These are phyloP conservation scores for Falcaria lacertinaria DNA, from an alignment of 2,888 invertebrate species.

Conservation along the genomic window DNA sequence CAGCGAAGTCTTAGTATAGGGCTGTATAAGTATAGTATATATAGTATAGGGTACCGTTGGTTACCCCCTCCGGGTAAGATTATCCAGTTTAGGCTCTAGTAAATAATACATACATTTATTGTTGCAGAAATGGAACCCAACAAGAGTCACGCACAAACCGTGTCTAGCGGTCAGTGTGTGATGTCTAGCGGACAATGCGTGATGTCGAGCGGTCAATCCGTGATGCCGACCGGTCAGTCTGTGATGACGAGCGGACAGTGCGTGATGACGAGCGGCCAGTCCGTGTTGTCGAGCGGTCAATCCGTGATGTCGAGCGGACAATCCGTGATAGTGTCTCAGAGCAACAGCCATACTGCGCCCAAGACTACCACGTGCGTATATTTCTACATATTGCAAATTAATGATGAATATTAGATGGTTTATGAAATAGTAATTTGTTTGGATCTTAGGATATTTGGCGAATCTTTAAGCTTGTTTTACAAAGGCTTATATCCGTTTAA, in stretches of 20 bases:
- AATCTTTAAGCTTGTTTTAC: too few relatives aligned
- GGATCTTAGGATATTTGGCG: too few relatives aligned
- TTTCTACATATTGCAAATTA: background rate
- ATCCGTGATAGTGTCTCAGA: slow-evolving; percentile 75
- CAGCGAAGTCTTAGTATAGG: too few relatives aligned
- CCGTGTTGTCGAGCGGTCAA: slow-evolving; percentile 58
- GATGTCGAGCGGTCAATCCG: slow-evolving; percentile 62
- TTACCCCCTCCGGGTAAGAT: too few relatives aligned
- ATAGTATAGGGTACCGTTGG: too few relatives aligned
- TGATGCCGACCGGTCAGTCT: too few relatives aligned
- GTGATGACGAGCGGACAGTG: slow-evolving; percentile 56
- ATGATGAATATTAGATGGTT: too few relatives aligned
- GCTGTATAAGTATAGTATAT: too few relatives aligned
- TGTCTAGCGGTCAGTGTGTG: slow-evolving; percentile 58
- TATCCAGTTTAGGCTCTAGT: too few relatives aligned
- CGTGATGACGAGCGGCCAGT: slow-evolving; percentile 62
- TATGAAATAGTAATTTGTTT: too few relatives aligned
- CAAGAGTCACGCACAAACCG: slow-evolving; percentile 32
- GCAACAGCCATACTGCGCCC: slow-evolving; percentile 47
- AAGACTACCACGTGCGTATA: slow-evolving; percentile 55
- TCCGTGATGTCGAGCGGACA: slow-evolving; percentile 66
- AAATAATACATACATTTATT: too few relatives aligned
- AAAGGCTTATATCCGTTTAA: too few relatives aligned
- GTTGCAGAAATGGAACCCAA: slow-evolving; percentile 47
- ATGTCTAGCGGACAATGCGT: slow-evolving; percentile 66